Conservation (phyloP, 2,113 vertebrate genomes). For the Tenrec ecaudatus region DNA sequence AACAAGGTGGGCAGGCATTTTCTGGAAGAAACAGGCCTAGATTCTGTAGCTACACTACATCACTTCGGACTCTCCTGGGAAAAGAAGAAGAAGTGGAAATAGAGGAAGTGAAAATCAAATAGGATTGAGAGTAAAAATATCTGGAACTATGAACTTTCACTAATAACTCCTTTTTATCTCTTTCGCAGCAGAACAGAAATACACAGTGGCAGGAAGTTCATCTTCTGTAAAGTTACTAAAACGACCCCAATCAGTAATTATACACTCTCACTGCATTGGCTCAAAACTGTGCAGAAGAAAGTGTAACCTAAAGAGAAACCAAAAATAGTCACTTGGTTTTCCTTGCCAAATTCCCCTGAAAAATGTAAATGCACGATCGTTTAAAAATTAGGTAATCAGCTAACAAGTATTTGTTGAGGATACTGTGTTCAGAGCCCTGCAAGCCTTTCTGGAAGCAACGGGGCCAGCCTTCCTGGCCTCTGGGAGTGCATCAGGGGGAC, state of each 20-base stretch:
- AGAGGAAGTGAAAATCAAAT: slow-evolving; percentile 1
- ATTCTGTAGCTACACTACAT: neutral
- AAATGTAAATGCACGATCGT: slow-evolving; percentile 68
- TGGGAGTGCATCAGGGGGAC: neutral
- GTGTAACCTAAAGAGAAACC: slow-evolving; percentile 74
- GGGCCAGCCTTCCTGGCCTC: neutral
- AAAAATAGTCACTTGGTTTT: slow-evolving; percentile 79
- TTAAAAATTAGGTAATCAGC: slow-evolving; percentile 74
- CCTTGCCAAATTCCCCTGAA: slow-evolving; percentile 75
- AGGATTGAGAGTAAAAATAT: neutral
- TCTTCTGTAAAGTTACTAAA: slow-evolving; percentile 62
- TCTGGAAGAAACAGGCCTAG: neutral
- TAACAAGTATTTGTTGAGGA: slow-evolving; percentile 68
- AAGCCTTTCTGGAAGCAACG: neutral
- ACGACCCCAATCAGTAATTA: slow-evolving; percentile 53
- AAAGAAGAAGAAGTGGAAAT: slow-evolving; percentile 7
- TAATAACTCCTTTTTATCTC: neutral
- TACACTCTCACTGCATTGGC: slow-evolving; percentile 71
- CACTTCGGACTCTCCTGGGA: neutral
- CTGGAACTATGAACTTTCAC: slow-evolving; percentile 13
- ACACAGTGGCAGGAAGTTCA: slow-evolving; percentile 67
- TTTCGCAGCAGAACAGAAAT: slow-evolving; percentile 58
- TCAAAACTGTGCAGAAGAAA: slow-evolving; percentile 75
- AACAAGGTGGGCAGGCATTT: neutral
- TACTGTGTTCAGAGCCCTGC: neutral